phyloP scores from a whole-genome alignment of 2,888 invertebrate species.

The Hypselothyrea guttata region DNA sequence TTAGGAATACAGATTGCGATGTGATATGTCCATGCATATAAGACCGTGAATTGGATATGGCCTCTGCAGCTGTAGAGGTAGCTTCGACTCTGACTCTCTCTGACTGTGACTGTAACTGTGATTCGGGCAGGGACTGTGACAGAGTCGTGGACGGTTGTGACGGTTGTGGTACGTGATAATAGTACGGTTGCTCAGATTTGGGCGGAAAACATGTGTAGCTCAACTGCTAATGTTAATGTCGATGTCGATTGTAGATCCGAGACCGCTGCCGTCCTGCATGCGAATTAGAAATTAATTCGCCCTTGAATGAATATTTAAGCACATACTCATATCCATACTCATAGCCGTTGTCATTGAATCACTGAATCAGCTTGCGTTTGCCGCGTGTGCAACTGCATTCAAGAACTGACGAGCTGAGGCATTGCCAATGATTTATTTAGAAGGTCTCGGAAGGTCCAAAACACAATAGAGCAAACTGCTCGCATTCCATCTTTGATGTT shows the following conservation, averaged over 20 bases:
- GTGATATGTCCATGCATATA: too few species aligned
- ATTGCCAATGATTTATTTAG: slow-evolving; percentile 34
- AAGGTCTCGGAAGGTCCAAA: neutral
- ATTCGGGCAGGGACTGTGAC: slow-evolving; percentile 6
- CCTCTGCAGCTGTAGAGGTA: too few species aligned
- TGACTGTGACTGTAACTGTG: slow-evolving; percentile 11
- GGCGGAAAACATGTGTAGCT: slow-evolving; percentile 79
- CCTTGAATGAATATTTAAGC: slow-evolving; percentile 60
- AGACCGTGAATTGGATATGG: too few species aligned
- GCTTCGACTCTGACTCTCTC: neutral
- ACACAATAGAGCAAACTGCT: slow-evolving; percentile 1
- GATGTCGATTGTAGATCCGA: slow-evolving; percentile 54
- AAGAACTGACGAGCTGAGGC: slow-evolving; percentile 18
- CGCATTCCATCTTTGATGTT: slow-evolving; percentile 48
- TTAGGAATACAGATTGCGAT: too few species aligned
- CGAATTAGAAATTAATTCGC: slow-evolving; percentile 79
- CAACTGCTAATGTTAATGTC: slow-evolving; percentile 75
- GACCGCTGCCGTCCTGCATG: slow-evolving; percentile 72
- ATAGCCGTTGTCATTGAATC: neutral
- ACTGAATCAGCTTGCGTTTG: slow-evolving; percentile 47
- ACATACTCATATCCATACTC: slow-evolving; percentile 7
- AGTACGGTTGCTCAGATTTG: slow-evolving; percentile 75
- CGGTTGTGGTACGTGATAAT: slow-evolving; percentile 69
- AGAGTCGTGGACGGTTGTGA: neutral
- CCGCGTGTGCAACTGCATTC: slow-evolving; percentile 58